These are phyloP conservation scores for Centropristis striata DNA, from an alignment of 2,113 vertebrate genomes.

Conservation along the genomic window DNA sequence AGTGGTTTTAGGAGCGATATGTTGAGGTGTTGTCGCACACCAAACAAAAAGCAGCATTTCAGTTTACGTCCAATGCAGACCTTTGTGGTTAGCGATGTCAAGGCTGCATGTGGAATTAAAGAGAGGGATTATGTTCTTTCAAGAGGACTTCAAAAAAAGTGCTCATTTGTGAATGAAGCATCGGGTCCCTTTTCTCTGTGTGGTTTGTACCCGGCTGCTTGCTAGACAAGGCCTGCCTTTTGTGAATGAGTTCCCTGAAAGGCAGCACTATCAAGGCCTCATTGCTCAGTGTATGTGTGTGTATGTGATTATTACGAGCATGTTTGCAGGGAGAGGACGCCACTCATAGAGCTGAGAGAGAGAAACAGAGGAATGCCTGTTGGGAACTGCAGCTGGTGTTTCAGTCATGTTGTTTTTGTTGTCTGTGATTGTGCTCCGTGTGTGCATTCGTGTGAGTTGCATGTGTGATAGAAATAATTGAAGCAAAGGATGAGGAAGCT, in stretches of 20 bases:
- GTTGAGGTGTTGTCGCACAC: neutral
- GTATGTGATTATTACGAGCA: conserved; percentile 34
- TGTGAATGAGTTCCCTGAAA: conserved; percentile 75
- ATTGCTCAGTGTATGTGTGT: neutral
- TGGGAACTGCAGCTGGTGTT: conserved; percentile 52
- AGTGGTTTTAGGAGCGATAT: neutral
- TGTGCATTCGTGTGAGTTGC: conserved; percentile 2
- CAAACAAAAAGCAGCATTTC: conserved; percentile 7
- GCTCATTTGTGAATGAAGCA: conserved; percentile 69
- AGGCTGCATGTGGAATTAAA: conserved; percentile 59
- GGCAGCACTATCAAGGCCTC: conserved; percentile 57
- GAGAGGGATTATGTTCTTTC: conserved; percentile 66
- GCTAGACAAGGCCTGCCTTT: conserved; percentile 46
- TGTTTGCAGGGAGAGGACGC: conserved; percentile 57
- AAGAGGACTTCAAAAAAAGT: conserved; percentile 28
- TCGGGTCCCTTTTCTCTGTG: conserved; percentile 32
- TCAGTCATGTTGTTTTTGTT: conserved; percentile 47
- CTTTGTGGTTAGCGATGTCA: conserved; percentile 44
- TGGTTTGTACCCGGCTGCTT: conserved; percentile 8
- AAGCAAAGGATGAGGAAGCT: conserved; percentile 22
- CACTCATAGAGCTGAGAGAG: conserved; percentile 31
- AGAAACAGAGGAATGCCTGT: conserved; percentile 46
- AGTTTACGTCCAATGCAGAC: conserved; percentile 38
- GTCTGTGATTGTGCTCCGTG: conserved; percentile 30
- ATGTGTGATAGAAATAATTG: conserved; percentile 28